A percentile compares a stretch with the other conserved stretches of the same genome.
Conservation (phyloP, 2,797 vertebrate species). For the Enteromius afrohamiltoni region DNA sequence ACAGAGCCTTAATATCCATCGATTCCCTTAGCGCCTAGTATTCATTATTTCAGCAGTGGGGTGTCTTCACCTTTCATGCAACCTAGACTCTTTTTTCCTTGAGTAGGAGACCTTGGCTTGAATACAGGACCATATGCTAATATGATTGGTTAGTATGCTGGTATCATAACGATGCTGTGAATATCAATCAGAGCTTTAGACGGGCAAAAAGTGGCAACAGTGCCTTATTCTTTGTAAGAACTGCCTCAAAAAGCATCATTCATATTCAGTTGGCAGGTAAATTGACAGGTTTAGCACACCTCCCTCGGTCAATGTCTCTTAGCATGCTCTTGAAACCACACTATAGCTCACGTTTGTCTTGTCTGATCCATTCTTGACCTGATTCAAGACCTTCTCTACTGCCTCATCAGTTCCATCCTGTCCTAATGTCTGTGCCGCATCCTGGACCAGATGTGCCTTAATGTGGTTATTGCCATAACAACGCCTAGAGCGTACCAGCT, state of each 20-base stretch:
- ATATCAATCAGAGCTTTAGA: conserved; percentile 63
- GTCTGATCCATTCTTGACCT: conserved; percentile 47
- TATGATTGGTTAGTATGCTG: conserved; percentile 60
- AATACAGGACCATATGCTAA: conserved; percentile 63
- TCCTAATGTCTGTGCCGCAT: conserved; percentile 54
- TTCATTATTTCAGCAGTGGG: conserved; percentile 55
- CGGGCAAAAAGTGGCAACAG: conserved; percentile 50
- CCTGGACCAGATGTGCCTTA: conserved; percentile 69
- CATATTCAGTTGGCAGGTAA: conserved; percentile 46
- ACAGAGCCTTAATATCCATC: conserved; percentile 57
- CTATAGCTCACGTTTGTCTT: conserved; percentile 29
- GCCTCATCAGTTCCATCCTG: conserved; percentile 32
- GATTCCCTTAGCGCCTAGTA: conserved; percentile 57
- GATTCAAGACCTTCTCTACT: conserved; percentile 46
- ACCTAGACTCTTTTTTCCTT: conserved; percentile 50
- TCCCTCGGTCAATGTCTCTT: conserved; percentile 43
- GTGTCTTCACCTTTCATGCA: conserved; percentile 52
- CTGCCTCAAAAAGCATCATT: conserved; percentile 43
- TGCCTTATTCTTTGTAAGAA: conserved; percentile 49
- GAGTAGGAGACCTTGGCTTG: conserved; percentile 42
- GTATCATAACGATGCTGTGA: conserved; percentile 61
- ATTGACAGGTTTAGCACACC: conserved; percentile 42
- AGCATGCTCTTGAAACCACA: conserved; percentile 31
- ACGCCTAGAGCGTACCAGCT: conserved; percentile 67
- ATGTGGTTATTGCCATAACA: conserved; percentile 78